These are phyloP conservation scores for Trilocha varians DNA, from an alignment of 2,888 invertebrate species.

Conservation along the genomic window DNA sequence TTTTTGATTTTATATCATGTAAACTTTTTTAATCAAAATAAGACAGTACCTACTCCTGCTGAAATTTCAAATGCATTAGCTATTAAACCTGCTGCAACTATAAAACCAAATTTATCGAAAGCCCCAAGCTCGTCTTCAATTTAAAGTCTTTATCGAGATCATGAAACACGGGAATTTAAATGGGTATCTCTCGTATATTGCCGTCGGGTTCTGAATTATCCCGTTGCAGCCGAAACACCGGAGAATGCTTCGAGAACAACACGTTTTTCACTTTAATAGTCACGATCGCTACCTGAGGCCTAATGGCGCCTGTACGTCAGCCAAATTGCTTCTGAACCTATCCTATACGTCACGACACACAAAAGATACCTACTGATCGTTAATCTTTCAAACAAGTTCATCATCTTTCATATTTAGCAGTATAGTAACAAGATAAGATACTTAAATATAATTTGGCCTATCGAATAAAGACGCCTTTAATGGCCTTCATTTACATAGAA, in stretches of 20 bases:
- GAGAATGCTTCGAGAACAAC: conserved; percentile 15
- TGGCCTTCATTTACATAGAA: no score
- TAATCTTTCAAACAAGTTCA: background rate
- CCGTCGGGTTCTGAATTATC: background rate
- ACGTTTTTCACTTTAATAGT: conserved; percentile 24
- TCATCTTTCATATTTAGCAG: no score
- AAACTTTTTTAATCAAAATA: no score
- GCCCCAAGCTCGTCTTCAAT: background rate
- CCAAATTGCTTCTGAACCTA: conserved; percentile 16
- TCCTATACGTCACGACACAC: background rate
- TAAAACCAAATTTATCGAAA: no score
- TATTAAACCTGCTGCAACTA: no score
- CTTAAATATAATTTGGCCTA: no score
- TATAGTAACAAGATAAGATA: no score
- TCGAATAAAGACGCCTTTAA: no score
- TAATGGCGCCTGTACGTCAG: conserved; percentile 22
- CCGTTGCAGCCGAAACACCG: conserved; percentile 3
- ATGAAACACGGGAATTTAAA: background rate
- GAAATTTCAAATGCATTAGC: no score
- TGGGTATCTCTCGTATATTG: background rate
- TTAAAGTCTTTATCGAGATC: background rate
- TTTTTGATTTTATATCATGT: no score
- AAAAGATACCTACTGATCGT: background rate
- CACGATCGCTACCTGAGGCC: conserved; percentile 32
- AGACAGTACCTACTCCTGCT: no score